Evolutionary conservation across 1,140 invertebrate genomes (phyloP).

Genomic region (Sarcophaga bullata): DNA sequence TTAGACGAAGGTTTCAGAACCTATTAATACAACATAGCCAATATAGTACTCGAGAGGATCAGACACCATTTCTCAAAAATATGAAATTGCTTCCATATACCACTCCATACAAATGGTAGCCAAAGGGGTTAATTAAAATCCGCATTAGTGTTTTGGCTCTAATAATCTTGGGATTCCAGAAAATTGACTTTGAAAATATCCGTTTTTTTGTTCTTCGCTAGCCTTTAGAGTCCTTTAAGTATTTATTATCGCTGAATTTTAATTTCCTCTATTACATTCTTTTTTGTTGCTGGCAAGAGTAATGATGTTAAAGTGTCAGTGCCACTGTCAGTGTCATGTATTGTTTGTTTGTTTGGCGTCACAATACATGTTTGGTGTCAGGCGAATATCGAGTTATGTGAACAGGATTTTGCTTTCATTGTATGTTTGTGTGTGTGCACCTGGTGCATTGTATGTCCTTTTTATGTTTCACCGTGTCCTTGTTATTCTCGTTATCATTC

Average conservation of each 20-base stretch:
- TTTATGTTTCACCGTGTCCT: background rate
- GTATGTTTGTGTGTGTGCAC: background rate
- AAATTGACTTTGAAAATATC: no score
- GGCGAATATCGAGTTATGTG: background rate
- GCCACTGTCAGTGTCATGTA: conserved; percentile 28
- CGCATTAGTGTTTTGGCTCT: no score
- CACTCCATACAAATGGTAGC: no score
- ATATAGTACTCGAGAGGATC: no score
- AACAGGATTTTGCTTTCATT: background rate
- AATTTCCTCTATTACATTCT: background rate
- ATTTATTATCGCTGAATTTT: background rate
- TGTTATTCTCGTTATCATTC: background rate
- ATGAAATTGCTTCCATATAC: no score
- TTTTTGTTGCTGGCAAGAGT: background rate
- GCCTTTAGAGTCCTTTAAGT: no score
- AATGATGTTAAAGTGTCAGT: conserved; percentile 12
- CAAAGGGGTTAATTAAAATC: no score
- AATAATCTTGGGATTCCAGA: no score
- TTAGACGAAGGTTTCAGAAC: no score
- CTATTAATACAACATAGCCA: no score
- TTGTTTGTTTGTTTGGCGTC: background rate
- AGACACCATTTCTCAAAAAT: no score
- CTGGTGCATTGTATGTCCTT: background rate
- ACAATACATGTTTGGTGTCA: background rate
- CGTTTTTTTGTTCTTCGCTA: no score